Percentiles rank a stretch among this genome's conserved stretches.
Evolutionary conservation across 2,113 vertebrate genomes (phyloP).

Genomic region (Theristicus caerulescens): DNA sequence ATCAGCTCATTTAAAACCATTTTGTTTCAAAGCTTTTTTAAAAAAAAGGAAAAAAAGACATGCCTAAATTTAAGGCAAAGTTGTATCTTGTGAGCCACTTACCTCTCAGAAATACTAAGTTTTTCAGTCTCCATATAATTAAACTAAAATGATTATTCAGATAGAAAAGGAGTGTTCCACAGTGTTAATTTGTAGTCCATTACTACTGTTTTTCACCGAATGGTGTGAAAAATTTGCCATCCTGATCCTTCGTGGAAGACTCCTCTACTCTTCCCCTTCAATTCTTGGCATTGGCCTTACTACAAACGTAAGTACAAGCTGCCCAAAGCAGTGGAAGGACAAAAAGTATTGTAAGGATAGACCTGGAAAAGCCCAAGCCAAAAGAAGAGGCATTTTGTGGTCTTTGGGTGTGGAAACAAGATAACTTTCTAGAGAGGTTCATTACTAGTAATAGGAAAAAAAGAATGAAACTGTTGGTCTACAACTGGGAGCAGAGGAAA

Average conservation of each 20-base stretch:
- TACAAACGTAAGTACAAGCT: neutral
- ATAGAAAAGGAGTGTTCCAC: neutral
- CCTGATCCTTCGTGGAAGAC: neutral
- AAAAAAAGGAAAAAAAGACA: fast-evolving
- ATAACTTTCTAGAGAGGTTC: neutral
- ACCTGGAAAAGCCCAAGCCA: neutral
- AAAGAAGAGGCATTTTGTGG: neutral
- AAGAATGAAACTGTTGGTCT: neutral
- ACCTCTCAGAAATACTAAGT: neutral
- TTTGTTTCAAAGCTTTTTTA: neutral
- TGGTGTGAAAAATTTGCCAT: neutral
- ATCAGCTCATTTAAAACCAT: neutral
- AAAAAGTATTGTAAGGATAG: neutral
- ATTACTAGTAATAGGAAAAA: neutral
- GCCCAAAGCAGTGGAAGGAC: neutral
- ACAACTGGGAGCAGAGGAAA: neutral
- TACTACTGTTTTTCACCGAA: neutral
- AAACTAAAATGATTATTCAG: neutral
- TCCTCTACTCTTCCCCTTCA: neutral
- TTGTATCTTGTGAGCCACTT: neutral
- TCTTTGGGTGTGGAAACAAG: neutral
- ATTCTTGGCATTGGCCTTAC: neutral
- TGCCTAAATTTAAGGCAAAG: neutral
- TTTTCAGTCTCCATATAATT: neutral
- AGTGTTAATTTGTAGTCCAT: neutral